Conservation (phyloP, 2,113 vertebrate species). For the Mus pahari region DNA sequence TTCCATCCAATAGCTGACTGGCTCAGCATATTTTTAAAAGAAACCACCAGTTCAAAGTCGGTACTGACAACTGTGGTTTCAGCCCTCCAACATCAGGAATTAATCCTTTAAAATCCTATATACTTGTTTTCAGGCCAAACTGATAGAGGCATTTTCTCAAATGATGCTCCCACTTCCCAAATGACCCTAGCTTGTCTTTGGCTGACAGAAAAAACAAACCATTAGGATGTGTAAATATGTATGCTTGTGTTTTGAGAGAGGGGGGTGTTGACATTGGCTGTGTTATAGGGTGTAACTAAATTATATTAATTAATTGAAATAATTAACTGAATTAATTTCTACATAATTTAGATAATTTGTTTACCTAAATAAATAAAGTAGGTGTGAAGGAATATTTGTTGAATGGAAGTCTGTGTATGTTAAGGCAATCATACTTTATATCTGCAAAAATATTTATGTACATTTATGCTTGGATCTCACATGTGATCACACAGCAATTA, state of each 20-base stretch:
- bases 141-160: not conserved
- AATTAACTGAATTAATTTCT: no score
- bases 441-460: not conserved
- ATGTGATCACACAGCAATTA: not conserved
- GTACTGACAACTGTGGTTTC: not conserved
- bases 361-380: not conserved
- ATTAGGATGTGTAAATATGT: not conserved
- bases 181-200: not conserved
- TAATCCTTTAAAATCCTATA: not conserved
- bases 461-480: not conserved
- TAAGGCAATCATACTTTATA: conserved; percentile 6
- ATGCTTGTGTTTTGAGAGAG: not conserved
- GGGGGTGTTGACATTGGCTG: not conserved
- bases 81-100: not conserved
- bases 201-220: not conserved
- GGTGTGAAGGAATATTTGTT: not conserved
- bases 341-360: not conserved
- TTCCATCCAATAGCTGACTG: no score
- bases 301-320: not conserved
- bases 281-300: not conserved
- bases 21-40: not conserved
- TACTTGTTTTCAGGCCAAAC: not conserved
- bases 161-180: not conserved
- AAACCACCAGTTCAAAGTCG: not conserved
- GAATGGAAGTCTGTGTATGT: not conserved